Evolutionary conservation across 1,140 invertebrate genomes (phyloP), one percentile per base, ranked within the genome.

Genomic region (Neodiprion fabricii): DNA sequence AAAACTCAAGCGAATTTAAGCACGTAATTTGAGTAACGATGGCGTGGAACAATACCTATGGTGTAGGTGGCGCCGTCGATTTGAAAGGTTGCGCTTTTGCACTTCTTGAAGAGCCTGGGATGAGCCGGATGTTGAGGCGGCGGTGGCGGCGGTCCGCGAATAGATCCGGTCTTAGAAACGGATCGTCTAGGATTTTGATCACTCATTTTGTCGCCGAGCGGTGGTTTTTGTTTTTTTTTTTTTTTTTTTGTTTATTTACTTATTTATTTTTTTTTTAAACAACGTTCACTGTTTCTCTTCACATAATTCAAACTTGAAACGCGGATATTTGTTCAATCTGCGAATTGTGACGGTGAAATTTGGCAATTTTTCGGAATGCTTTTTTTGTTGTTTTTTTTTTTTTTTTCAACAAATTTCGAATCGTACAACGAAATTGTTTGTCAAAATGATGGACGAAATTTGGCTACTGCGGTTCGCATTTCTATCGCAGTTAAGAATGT

Each of bases 31-130:
- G 48, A 74, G 71, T 77, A 48, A 73, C 73, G 17, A 21, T 21
- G 17, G 17, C 17, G 17, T 21, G 17, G 17, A 21, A 21, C 17
- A 21, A 53, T 53, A 95, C 94, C 93, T 85, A 95, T 94, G 73
- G 93, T 95, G 76, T 94, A 95, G 74, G 92, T 93, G 77, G 92
- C 93, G 79, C 94, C 93, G 86, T 94, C 93, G 82, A 94, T 90
- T 75, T 94, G 93, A 81, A 95, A 94, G 67, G 93, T 95, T 17
- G 94, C 94, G 85, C 93, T 93, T 85, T 93, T 93, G 87, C 93
- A 94, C 85, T 94, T 94, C 87, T 93, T 93, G 87, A 94, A 93
- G 71, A 92, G 83, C 76, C 92, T 91, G 47, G 81, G 83, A 61
- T 84, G 80, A 1, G 82, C 79, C 53, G 67, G 78, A 40, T 73